Percentiles rank a stretch among this genome's conserved stretches.
These are phyloP conservation scores for Zapornia atra DNA, from an alignment of 2,113 vertebrate genomes.

Conservation along the genomic window DNA sequence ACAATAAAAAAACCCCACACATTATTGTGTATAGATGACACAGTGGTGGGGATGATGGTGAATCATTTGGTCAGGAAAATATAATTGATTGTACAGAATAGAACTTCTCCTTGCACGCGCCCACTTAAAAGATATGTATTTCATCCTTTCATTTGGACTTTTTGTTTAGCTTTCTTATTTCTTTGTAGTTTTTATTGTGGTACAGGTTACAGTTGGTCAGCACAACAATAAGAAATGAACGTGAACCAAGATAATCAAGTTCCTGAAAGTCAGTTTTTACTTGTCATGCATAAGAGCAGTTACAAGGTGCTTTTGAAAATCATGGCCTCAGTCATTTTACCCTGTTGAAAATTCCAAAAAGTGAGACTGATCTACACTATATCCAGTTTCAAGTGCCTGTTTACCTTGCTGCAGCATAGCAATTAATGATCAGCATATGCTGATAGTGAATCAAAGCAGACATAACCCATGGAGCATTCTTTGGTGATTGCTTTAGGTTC, in stretches of 20 bases:
- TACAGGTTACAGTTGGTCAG: not conserved
- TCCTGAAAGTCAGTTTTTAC: not conserved
- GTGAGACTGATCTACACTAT: not conserved
- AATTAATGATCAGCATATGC: not conserved
- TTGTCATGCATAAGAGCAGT: not conserved
- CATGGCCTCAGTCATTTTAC: not conserved
- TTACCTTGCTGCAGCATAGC: not conserved
- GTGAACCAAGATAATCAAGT: not conserved
- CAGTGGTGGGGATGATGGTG: not conserved
- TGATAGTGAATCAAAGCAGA: constrained; percentile 15
- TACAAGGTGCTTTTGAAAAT: not conserved
- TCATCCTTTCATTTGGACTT: not conserved
- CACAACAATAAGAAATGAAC: not conserved
- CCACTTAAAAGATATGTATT: not conserved
- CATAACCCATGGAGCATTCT: not conserved
- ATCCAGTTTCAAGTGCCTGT: not conserved
- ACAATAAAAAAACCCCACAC: not conserved
- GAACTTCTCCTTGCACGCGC: not conserved
- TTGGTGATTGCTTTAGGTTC: not conserved
- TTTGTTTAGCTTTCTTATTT: not conserved
- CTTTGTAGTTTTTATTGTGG: not conserved
- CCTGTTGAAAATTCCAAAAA: not conserved
- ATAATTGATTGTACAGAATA: not conserved
- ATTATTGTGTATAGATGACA: not conserved
- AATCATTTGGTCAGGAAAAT: not conserved